Percentiles rank a stretch among this genome's conserved stretches.
These are phyloP conservation scores for Alcedo quadribrachys DNA, from an alignment of 2,797 vertebrate genomes.

Conservation along the genomic window DNA sequence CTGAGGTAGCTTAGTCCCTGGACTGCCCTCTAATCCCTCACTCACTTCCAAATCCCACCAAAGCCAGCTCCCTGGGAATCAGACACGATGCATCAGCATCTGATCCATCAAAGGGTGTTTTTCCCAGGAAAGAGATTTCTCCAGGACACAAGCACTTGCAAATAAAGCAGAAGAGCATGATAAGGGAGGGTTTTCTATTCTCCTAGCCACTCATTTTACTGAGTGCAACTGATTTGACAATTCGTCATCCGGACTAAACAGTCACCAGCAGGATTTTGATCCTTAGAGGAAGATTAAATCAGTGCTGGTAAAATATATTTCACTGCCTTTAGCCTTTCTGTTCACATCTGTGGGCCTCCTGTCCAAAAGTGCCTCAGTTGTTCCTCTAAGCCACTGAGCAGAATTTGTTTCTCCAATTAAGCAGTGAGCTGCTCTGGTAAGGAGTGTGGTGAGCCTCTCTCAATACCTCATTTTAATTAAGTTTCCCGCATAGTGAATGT, in stretches of 20 bases:
- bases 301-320: background rate
- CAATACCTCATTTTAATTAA: conserved; percentile 9
- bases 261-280: background rate
- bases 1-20: background rate
- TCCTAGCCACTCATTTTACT: background rate
- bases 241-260: background rate
- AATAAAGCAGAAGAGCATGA: background rate
- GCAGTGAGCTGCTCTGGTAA: background rate
- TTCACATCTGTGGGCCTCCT: background rate
- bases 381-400: background rate
- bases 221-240: background rate
- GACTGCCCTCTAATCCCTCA: background rate
- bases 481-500: background rate
- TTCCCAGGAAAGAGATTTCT: background rate
- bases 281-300: background rate
- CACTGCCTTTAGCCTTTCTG: background rate
- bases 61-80: background rate
- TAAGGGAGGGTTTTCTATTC: background rate
- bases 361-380: background rate
- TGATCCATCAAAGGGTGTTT: background rate
- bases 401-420: background rate
- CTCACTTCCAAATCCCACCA: background rate
- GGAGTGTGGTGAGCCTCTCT: background rate
- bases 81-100: background rate
- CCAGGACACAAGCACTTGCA: background rate